A percentile compares a stretch with the other conserved stretches of the same genome.
These are phyloP conservation scores for Ligdia adustata DNA, from an alignment of 2,888 invertebrate genomes.

Conservation along the genomic window DNA sequence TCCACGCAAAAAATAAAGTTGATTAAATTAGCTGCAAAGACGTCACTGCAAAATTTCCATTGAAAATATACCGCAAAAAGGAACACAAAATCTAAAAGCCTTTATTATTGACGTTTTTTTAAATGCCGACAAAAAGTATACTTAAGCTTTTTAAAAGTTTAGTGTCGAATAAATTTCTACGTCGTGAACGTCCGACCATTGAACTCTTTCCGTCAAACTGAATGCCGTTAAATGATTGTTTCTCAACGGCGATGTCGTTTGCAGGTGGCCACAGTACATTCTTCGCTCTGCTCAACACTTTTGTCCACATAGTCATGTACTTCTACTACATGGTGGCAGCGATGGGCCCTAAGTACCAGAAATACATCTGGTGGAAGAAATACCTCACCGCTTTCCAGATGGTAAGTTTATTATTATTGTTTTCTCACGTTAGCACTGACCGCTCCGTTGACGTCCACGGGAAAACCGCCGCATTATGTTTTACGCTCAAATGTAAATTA, in stretches of 20 bases:
- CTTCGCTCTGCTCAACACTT: slow-evolving; percentile 96
- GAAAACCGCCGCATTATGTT: slow-evolving; percentile 18
- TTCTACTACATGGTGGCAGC: slow-evolving; percentile 98
- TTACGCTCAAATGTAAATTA: slow-evolving; percentile 12
- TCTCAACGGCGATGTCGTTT: slow-evolving; percentile 33
- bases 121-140: too few species aligned
- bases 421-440: slow-evolving; percentile 3
- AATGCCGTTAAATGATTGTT: too few species aligned
- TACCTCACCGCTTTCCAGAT: slow-evolving; percentile 98
- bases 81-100: not conserved
- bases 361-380: slow-evolving; percentile 99
- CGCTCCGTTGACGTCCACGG: slow-evolving; percentile 18
- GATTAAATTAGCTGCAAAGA: slow-evolving; percentile 17
- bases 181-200: not conserved
- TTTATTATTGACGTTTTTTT: slow-evolving; percentile 1
- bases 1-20: slow-evolving; percentile 3
- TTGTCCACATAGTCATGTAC: slow-evolving; percentile 98
- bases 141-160: not conserved
- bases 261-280: slow-evolving; percentile 98
- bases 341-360: slow-evolving; percentile 96
- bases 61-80: slow-evolving; percentile 9
- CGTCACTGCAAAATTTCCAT: slow-evolving; percentile 18
- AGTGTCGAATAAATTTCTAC: too few species aligned
- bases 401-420: slow-evolving; percentile 80
- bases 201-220: not conserved